These are phyloP conservation scores for Hyperopisus bebe DNA, from an alignment of 2,113 vertebrate genomes.

Conservation along the genomic window DNA sequence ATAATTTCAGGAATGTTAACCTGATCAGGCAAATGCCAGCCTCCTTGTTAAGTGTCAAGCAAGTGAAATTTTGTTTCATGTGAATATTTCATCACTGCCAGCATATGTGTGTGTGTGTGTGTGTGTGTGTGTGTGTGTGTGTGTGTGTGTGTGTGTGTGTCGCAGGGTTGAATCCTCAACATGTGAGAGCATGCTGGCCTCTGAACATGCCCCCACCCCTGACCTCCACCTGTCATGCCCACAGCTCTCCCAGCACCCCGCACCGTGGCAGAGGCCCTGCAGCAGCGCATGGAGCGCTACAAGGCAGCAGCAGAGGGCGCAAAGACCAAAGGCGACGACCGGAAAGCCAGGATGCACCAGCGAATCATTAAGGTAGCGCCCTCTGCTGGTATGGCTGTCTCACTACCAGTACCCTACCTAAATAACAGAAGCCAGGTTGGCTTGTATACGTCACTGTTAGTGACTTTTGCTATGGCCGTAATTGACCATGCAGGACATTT, in stretches of 20 bases:
- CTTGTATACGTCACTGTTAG: background rate
- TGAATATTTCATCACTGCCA: background rate
- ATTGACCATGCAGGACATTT: background rate
- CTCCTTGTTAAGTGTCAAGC: background rate
- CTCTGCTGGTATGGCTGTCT: background rate
- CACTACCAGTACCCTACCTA: background rate
- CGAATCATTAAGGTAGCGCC: constrained; percentile 74
- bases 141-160: background rate
- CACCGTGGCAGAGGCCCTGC: constrained; percentile 70
- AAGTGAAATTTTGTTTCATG: background rate
- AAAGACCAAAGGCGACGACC: constrained; percentile 76
- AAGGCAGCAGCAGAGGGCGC: constrained; percentile 68
- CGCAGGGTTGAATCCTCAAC: background rate
- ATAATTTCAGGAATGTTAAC: background rate
- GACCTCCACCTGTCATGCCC: background rate
- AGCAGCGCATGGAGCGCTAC: constrained; percentile 83
- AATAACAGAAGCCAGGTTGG: background rate
- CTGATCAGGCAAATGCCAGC: background rate
- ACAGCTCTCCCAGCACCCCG: constrained; percentile 64
- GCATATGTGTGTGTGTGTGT: background rate
- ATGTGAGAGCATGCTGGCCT: background rate
- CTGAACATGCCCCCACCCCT: background rate
- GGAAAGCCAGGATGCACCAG: constrained; percentile 85
- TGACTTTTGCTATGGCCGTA: background rate
- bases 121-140: background rate